Percentiles rank a stretch among this genome's conserved stretches.
phyloP scores from a whole-genome alignment of 2,888 invertebrate genomes.

The Acleris emargana region DNA sequence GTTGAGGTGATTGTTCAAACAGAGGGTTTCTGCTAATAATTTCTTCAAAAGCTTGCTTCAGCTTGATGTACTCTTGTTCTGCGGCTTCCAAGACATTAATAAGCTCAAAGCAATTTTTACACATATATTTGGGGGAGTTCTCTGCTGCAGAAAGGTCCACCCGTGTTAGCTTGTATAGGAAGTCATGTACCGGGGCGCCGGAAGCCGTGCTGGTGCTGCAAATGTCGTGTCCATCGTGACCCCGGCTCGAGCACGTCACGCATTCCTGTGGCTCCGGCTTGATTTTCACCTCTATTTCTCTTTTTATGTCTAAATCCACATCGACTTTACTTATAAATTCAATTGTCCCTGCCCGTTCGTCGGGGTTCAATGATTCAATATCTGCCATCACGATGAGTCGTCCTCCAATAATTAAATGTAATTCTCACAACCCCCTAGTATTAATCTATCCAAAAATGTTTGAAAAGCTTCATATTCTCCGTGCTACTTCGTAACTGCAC shows the following conservation, averaged over 20 bases:
- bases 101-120: constrained; percentile 67
- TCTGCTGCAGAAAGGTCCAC: constrained; percentile 50
- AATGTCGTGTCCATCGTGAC: constrained; percentile 57
- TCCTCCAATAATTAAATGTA: background rate
- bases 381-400: constrained; percentile 53
- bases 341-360: constrained; percentile 50
- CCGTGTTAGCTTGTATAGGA: constrained; percentile 60
- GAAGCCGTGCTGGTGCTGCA: constrained; percentile 53
- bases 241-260: constrained; percentile 59
- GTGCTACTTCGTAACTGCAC: constrained; percentile 16
- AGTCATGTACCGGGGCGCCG: constrained; percentile 57
- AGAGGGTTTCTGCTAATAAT: constrained; percentile 71
- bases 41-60: constrained; percentile 68
- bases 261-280: constrained; percentile 70
- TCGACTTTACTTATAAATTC: constrained; percentile 48
- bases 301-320: constrained; percentile 51
- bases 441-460: constrained; percentile 7
- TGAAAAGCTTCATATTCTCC: constrained; percentile 13
- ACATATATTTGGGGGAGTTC: constrained; percentile 56
- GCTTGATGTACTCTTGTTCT: constrained; percentile 66
- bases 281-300: constrained; percentile 57
- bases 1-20: constrained; percentile 51
- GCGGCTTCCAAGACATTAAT: constrained; percentile 69
- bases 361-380: constrained; percentile 60
- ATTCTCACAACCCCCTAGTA: background rate